Evolutionary conservation across 1,140 invertebrate genomes (phyloP).

Genomic region (Nixonia krombeini): DNA sequence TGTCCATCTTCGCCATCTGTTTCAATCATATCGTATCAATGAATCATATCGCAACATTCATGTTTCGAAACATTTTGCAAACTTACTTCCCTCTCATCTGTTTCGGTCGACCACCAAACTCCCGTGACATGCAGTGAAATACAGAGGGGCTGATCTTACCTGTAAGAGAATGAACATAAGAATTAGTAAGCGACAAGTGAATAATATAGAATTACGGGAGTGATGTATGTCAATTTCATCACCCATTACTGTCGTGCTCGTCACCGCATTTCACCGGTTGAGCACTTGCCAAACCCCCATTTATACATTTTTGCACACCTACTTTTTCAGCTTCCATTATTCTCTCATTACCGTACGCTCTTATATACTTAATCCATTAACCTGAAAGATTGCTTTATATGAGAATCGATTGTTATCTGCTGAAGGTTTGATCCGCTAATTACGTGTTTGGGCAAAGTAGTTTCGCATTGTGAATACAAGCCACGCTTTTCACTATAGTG

Average conservation of each 20-base stretch:
- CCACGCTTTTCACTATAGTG: not conserved
- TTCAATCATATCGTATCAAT: too few relatives aligned
- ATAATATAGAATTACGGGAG: too few relatives aligned
- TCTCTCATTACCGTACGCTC: not conserved
- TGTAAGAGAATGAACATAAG: too few relatives aligned
- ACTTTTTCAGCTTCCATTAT: not conserved
- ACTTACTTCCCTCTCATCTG: too few relatives aligned
- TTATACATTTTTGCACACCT: not conserved
- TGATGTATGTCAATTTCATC: not conserved
- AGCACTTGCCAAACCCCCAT: not conserved
- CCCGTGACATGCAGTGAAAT: too few relatives aligned
- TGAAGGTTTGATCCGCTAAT: constrained; percentile 20
- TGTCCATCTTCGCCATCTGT: too few relatives aligned
- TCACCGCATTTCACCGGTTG: not conserved
- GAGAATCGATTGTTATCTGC: constrained; percentile 28
- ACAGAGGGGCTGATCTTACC: too few relatives aligned
- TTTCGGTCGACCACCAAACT: too few relatives aligned
- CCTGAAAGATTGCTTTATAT: constrained; percentile 8
- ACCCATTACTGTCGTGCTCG: not conserved
- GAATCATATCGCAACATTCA: too few relatives aligned
- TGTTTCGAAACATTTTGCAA: too few relatives aligned
- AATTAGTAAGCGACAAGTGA: too few relatives aligned
- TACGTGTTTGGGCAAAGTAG: constrained; percentile 6
- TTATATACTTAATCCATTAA: constrained; percentile 14
- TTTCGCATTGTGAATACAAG: constrained; percentile 8